A percentile compares a stretch with the other conserved stretches of the same genome.
phyloP scores from a whole-genome alignment of 1,140 invertebrate genomes.

The Tetramorium simillimum region DNA sequence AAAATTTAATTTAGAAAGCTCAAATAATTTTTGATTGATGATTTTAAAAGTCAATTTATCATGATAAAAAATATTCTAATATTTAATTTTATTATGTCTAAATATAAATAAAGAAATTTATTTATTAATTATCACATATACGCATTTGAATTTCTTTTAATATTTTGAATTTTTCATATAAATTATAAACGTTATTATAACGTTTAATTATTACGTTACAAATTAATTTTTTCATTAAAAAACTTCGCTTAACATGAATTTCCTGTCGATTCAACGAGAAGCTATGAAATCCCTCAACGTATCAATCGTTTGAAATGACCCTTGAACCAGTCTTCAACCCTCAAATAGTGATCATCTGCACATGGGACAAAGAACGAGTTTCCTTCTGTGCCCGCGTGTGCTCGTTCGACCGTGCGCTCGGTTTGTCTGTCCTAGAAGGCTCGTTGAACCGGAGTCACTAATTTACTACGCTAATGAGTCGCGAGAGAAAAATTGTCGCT shows the following conservation, averaged over 20 bases:
- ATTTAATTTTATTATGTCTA: background rate
- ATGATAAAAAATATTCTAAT: background rate
- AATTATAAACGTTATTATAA: background rate
- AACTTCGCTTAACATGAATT: background rate
- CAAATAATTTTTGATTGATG: background rate
- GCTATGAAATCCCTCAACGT: background rate
- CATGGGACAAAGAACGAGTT: background rate
- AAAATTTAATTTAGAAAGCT: background rate
- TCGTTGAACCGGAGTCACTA: constrained; percentile 47
- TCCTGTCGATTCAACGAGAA: background rate
- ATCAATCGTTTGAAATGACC: constrained; percentile 4
- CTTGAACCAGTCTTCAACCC: background rate
- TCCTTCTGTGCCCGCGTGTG: background rate
- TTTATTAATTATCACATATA: background rate
- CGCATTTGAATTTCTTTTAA: background rate
- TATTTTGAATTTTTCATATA: background rate
- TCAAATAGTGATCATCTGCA: constrained; percentile 11
- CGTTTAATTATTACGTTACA: background rate
- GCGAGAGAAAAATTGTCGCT: constrained; percentile 16
- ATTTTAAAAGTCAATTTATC: constrained; percentile 1
- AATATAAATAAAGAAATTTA: background rate
- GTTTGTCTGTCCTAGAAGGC: background rate
- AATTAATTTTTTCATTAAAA: background rate
- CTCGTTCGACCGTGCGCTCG: background rate
- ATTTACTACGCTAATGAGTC: constrained; percentile 43